Evolutionary conservation across 2,113 vertebrate genomes (phyloP).

Genomic region (Spheniscus mendiculus): DNA sequence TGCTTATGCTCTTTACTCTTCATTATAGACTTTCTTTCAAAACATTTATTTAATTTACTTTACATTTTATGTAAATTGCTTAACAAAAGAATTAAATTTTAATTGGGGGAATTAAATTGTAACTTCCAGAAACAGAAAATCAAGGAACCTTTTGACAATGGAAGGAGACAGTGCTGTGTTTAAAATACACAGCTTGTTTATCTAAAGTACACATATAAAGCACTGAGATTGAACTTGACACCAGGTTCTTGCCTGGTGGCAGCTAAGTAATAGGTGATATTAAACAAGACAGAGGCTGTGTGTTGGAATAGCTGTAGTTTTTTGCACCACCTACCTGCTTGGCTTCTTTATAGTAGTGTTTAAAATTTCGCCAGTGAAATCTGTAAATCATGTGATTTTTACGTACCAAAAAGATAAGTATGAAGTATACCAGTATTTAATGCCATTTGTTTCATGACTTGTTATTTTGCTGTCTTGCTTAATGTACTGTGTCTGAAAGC

Average conservation of each 20-base stretch:
- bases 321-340: not conserved
- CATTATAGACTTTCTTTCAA: not conserved
- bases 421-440: not conserved
- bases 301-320: not conserved
- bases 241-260: not conserved
- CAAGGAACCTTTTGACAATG: not conserved
- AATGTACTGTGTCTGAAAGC: conserved; percentile 28
- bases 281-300: not conserved
- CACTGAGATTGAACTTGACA: not conserved
- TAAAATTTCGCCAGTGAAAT: not conserved
- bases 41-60: not conserved
- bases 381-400: not conserved
- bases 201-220: not conserved
- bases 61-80: not conserved
- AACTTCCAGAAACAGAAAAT: not conserved
- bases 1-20: not conserved
- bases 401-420: not conserved
- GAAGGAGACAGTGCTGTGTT: not conserved
- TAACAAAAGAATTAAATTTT: not conserved
- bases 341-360: not conserved
- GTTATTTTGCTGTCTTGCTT: conserved; percentile 1
- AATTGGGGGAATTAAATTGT: not conserved
- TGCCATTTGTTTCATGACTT: not conserved
- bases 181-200: not conserved
- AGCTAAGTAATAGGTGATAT: not conserved